Evolutionary conservation across 2,888 invertebrate species (phyloP), one percentile per base, ranked within the genome.

Genomic region (Xanthorhoe spadicearia): DNA sequence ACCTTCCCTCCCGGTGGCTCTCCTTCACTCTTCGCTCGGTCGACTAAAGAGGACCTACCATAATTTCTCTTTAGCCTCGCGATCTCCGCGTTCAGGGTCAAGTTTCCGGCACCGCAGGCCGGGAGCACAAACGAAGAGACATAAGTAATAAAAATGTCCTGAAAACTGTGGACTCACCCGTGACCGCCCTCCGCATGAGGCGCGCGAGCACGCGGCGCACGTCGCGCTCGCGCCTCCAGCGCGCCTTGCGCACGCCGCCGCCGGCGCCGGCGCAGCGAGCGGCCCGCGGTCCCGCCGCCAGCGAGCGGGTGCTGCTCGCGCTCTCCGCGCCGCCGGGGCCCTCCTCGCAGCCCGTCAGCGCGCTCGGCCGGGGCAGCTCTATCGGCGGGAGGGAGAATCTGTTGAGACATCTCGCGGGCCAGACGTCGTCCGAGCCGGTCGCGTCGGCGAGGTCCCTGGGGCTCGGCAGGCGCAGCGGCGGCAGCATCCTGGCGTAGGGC

Each of bases 401-500:
- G 57, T 84, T 86, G 50, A 72, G 87, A 77, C 67, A 76, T 43
- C 80, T 82, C 49, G 74, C 77, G 2, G 89, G 83, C 89, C 89
- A 89, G 60, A 80, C 67, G 49, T 86, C 86, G 28, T 85, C 85
- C 9, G 80, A 77, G 58, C 77, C 80, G 62, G 32, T 32, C 78
- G 67, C 32, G 32, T 68, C 75, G 19, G 79, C 69, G 28, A 73
- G 70, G 68, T 81, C 80, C 51, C 76, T 79, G 5, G 85, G 82
- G 35, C 79, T 78, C 4, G 90, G 90, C 66, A 89, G 71, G 28
- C 76, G 83, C 54, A 92, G 77, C 52, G 91, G 92, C 1, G 92
- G 92, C 55, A 92, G 77, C 38, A 83, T 83, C 57, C 82, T 80
- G 63, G 81, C 77, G 74, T 83, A 84, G 0, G 86, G 88, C 7